Conservation (phyloP, 2,113 vertebrate genomes). For the Jacana jacana region DNA sequence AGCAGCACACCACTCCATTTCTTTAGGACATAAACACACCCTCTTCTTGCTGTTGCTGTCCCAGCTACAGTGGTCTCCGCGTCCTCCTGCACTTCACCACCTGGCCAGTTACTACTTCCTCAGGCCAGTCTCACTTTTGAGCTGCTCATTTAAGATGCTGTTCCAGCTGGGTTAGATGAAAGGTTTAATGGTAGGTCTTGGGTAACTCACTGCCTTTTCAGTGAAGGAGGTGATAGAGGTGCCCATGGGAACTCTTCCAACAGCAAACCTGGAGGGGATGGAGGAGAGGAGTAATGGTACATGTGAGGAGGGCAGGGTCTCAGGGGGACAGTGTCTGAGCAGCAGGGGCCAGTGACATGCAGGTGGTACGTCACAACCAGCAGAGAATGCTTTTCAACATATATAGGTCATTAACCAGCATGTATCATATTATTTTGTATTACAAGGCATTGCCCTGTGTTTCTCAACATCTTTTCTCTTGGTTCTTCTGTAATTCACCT, state of each 20-base stretch:
- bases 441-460: background rate
- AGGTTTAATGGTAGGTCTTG: background rate
- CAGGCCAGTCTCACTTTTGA: background rate
- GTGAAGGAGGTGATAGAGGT: background rate
- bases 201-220: background rate
- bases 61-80: background rate
- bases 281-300: background rate
- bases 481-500: background rate
- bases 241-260: background rate
- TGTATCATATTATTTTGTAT: background rate
- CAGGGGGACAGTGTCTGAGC: accelerated
- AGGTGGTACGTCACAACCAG: background rate
- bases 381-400: background rate
- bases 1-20: background rate
- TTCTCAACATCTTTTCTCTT: background rate
- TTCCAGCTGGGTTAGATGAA: background rate
- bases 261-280: background rate
- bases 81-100: background rate
- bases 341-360: background rate
- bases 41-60: background rate
- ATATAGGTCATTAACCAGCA: background rate
- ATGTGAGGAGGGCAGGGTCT: background rate
- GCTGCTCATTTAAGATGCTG: background rate
- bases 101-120: background rate
- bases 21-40: background rate